Conservation (phyloP, 2,113 vertebrate genomes). For the Gallinago jamesoni region DNA sequence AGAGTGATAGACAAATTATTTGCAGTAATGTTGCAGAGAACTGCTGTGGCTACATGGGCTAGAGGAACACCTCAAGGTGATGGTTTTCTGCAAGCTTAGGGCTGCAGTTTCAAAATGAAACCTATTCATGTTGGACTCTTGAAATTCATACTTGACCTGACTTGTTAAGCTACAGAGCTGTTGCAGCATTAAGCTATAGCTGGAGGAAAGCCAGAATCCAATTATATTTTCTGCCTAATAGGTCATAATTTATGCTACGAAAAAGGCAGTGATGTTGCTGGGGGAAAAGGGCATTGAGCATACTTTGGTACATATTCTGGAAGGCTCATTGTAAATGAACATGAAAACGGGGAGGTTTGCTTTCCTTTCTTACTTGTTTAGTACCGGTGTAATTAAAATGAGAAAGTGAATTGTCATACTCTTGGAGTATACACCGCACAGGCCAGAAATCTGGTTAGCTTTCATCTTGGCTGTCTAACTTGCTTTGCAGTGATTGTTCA, state of each 20-base stretch:
- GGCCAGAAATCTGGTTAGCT: not conserved
- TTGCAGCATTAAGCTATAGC: not conserved
- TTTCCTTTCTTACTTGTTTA: not conserved
- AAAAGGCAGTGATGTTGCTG: not conserved
- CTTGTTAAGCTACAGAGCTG: not conserved
- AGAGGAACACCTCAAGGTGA: not conserved
- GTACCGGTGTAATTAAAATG: not conserved
- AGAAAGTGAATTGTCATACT: rapidly evolving
- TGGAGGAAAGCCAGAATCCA: constrained; percentile 31
- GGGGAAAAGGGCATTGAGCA: not conserved
- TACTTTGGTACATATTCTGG: not conserved
- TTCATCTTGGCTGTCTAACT: not conserved
- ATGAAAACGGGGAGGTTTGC: not conserved
- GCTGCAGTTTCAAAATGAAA: not conserved
- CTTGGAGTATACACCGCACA: not conserved
- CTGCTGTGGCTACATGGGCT: not conserved
- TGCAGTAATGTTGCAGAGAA: not conserved
- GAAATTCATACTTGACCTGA: constrained; percentile 40
- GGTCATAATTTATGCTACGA: constrained; percentile 29
- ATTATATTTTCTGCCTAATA: constrained; percentile 27
- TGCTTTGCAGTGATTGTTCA: not conserved
- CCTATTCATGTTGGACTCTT: not conserved
- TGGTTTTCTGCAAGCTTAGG: not conserved
- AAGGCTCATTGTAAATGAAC: not conserved
- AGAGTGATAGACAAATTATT: not conserved